Base-by-base conservation (phyloP, 2,113 vertebrate species). In the Blennius ocellaris region DNA sequence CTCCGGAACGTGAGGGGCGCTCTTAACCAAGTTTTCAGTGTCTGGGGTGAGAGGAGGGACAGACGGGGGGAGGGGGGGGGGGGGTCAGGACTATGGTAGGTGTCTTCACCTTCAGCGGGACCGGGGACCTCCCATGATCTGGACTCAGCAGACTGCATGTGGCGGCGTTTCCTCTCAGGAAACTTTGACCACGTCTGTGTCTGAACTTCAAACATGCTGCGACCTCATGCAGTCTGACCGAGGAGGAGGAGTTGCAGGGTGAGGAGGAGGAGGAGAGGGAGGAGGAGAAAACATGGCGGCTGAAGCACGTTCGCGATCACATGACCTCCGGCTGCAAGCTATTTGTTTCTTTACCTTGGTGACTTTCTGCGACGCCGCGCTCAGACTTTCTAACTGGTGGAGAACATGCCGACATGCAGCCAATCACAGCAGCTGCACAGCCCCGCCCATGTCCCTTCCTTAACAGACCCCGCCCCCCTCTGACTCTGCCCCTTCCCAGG, bases 321-420 rank as follows among this genome's bases (percentile, higher is more conserved):
- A 64, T 61, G 80, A 73, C 60, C 69, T 52, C 49, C 3, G 64
- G 71, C 65, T 50, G 40, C 6, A 30, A 30, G 21, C 21, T 4
- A 30, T 30, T 30, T 30, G 21, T 30, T 30, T 30, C 21, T 30
- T 30, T 30, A 30, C 56, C 76, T 69, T 68, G 16, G 48, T 14
- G 75, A 80, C 65, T 40, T 80, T 60, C 62, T 72, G 5, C 57
- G 73, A 49, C 8, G 38, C 65, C 78, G 60, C 56, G 21, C 21
- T 30, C 21, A 30, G 73, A 87, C 82, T 72, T 80, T 83, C 80
- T 84, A 58, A 80, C 76, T 44, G 47, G 37, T 61, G 74, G 58
- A 76, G 74, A 70, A 14, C 92, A 92, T 93, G 91, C 92, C 56
- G 84, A 60, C 91, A 90, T 91, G 88, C 92, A 89, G 78, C 85